Conservation (phyloP, 1,140 invertebrate species). For the Pseudomyrmex concolor region DNA sequence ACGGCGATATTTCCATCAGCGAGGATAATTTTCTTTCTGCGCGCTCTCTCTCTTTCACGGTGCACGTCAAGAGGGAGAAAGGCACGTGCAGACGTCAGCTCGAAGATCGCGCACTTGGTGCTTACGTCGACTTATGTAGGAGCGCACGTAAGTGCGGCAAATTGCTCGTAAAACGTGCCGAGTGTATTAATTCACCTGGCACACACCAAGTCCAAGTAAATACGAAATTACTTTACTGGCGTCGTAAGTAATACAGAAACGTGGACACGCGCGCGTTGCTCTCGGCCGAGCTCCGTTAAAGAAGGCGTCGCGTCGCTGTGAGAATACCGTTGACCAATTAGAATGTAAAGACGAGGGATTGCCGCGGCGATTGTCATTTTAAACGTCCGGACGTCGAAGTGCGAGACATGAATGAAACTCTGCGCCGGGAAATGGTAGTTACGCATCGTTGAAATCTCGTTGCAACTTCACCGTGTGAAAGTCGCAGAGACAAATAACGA, state of each 20-base stretch:
- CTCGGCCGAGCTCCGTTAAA: constrained; percentile 8
- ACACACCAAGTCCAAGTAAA: constrained; percentile 67
- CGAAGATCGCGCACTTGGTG: constrained; percentile 64
- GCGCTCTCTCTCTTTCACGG: constrained; percentile 12
- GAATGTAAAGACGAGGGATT: neutral
- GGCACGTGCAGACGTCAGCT: constrained; percentile 57
- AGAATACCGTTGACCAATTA: constrained; percentile 17
- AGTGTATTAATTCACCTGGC: constrained; percentile 68
- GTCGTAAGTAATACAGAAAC: constrained; percentile 53
- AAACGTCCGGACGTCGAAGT: neutral
- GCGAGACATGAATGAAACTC: constrained; percentile 13
- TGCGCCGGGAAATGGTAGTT: constrained; percentile 14
- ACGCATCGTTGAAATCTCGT: constrained; percentile 27
- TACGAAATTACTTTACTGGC: constrained; percentile 63
- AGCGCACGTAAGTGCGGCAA: constrained; percentile 72
- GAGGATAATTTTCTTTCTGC: constrained; percentile 53
- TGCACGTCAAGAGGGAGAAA: constrained; percentile 18
- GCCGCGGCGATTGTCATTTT: neutral
- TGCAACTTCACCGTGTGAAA: neutral
- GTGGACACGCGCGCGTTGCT: neutral
- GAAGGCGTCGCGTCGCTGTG: constrained; percentile 15
- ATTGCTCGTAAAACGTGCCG: constrained; percentile 75
- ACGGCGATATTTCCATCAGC: constrained; percentile 55
- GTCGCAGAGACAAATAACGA: constrained; percentile 20
- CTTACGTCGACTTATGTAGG: constrained; percentile 69